Base-by-base conservation (phyloP, 2,797 vertebrate genomes). In the Capromys pilorides region DNA sequence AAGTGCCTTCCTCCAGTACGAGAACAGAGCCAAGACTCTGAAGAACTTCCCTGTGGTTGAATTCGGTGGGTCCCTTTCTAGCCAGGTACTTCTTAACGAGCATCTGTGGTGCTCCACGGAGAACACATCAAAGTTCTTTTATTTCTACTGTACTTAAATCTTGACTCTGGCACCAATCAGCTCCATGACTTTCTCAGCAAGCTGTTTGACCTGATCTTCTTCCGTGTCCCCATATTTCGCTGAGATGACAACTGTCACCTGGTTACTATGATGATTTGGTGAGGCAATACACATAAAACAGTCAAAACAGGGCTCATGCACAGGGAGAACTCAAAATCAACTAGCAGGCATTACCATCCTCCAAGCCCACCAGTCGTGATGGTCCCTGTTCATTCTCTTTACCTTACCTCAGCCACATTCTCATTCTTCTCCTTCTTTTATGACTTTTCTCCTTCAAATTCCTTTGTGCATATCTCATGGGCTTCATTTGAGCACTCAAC, bases 21-120 rank as follows among this genome's bases (percentile, higher is more conserved):
- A 4, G 0, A 13, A 22, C 73, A 49, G 45, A 45, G 21, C 4
- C 51, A 31, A 11, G 12, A 57, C n/a, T 13, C 8, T 1, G 12
- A 45, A 59, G 31, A 54, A 39, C 19, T 31, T 39, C n/a, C n/a
- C 62, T 57, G 10, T 1, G 51, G 10, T 14, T 83, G 69, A n/a
- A 59, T 31, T 73, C 81, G 16, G 21, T 0, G 26, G 31, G 66
- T 26, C 28, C 78, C 59, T 33, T 61, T n/a, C 54, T 4, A 28
- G n/a, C 81, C 24, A 2, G 3, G 21, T 24, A 3, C 13, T 51
- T 69, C 31, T 41, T 33, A 21, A 45, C 6, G 64, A 64, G 36
- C 21, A 26, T 19, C 4, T 79, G 59, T 2, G 28, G 18, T 2
- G 54, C 21, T 24, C 6, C 78, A 36, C 19, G 78, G 8, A 39